These are phyloP conservation scores for Orthosia cruda DNA, from an alignment of 2,888 invertebrate genomes.

Conservation along the genomic window DNA sequence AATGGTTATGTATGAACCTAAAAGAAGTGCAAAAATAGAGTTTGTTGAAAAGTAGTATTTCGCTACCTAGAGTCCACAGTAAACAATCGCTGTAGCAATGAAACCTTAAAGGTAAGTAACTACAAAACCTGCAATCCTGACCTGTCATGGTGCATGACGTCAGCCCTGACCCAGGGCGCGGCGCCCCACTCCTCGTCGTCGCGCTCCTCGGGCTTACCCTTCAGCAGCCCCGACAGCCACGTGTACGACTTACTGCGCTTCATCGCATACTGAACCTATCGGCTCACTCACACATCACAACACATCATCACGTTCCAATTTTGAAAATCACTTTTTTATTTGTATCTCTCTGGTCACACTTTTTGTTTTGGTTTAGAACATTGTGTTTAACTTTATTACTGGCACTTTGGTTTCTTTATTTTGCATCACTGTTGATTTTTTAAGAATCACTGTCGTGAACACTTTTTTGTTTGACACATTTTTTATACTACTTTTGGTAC, in stretches of 20 bases:
- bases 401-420: slow-evolving; percentile 27
- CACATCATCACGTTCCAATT: slow-evolving; percentile 55
- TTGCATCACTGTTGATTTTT: slow-evolving; percentile 14
- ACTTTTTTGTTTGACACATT: slow-evolving; percentile 17
- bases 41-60: background rate
- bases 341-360: slow-evolving; percentile 4
- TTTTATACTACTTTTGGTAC: slow-evolving; percentile 27
- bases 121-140: slow-evolving; percentile 60
- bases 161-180: slow-evolving; percentile 85
- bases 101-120: no score
- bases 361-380: slow-evolving; percentile 26
- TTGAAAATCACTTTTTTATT: slow-evolving; percentile 5
- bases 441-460: slow-evolving; percentile 4
- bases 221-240: slow-evolving; percentile 89
- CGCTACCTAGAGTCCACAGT: no score
- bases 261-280: slow-evolving; percentile 72
- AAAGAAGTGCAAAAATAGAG: background rate
- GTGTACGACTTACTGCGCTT: slow-evolving; percentile 90
- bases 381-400: background rate
- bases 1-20: background rate
- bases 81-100: background rate
- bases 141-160: slow-evolving; percentile 85
- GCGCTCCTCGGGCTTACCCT: slow-evolving; percentile 77
- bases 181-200: slow-evolving; percentile 86
- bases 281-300: slow-evolving; percentile 55